Base-by-base conservation (phyloP, 2,888 invertebrate species). In the Galerucella pusilla region DNA sequence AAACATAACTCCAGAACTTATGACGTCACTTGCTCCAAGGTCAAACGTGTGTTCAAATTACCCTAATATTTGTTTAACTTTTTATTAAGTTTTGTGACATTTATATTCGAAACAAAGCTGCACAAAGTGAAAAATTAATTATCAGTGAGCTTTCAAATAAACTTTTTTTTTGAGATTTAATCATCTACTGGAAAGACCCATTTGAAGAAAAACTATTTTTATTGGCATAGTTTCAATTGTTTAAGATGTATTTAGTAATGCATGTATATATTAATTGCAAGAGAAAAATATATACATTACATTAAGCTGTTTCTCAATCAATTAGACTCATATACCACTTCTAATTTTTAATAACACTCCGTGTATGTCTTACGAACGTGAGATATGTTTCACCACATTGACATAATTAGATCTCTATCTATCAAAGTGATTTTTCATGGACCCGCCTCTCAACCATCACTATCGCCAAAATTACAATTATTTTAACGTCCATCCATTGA, bases 321-420 rank as follows among this genome's bases (percentile, higher is more conserved):
- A 46, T 46, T 46, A 46, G 12, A 11, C 46, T 46, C 28, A 35
- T 12, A 49, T 49, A 49, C 2, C 12, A 49, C 12, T 14, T 10
- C 46, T 49, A 12, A 49, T 49, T 11, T 49, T 12, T 14, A 12
- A 49, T 49, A 46, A 49, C 54, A 54, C 49, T 4, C 14, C 14
- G 49, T 12, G 57, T 57, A 20, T 9, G 16, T 57, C 16, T 57
- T 57, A 20, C 35, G 35, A 12, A 28, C n/a, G 63, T n/a, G 42
- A n/a, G 16, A 63, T n/a, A 63, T 42, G n/a, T 63, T 63, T 42
- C 63, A 14, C 5, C 35, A 63, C n/a, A 63, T 42, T 16, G 63
- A 63, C 35, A 63, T 42, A n/a, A 63, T 61, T 61, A 61, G 61
- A 61, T 61, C n/a, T 28, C 12, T 28, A 63, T 63, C 63, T 35